A percentile compares a stretch with the other conserved stretches of the same genome.
Conservation (phyloP, 2,888 invertebrate genomes). For the Spodoptera exigua region DNA sequence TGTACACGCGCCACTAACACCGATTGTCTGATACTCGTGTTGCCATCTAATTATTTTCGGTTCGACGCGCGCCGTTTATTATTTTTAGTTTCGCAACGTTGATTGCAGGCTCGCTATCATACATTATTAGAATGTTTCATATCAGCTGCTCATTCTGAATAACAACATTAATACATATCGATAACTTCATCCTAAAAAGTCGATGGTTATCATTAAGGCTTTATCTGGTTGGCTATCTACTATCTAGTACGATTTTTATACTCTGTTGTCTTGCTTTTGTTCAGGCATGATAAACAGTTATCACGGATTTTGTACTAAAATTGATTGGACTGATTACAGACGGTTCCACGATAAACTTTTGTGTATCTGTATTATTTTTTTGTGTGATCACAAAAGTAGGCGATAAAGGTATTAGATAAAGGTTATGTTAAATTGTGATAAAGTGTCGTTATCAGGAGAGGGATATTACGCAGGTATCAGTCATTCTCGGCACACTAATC, state of each 20-base stretch:
- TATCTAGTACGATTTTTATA: slow-evolving; percentile 71
- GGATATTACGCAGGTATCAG: slow-evolving; percentile 55
- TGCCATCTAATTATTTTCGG: slow-evolving; percentile 71
- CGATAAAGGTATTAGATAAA: slow-evolving; percentile 73
- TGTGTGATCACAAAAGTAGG: slow-evolving; percentile 73
- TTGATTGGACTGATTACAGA: slow-evolving; percentile 80
- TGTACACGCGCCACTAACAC: slow-evolving; percentile 47
- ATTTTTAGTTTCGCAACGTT: slow-evolving; percentile 74
- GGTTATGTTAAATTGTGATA: slow-evolving; percentile 65
- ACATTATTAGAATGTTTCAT: slow-evolving; percentile 66
- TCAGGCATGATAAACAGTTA: slow-evolving; percentile 71
- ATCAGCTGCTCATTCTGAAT: slow-evolving; percentile 69
- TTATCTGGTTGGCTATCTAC: slow-evolving; percentile 60
- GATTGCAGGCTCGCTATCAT: slow-evolving; percentile 65
- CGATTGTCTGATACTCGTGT: slow-evolving; percentile 71
- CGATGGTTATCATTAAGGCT: slow-evolving; percentile 65
- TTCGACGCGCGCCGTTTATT: slow-evolving; percentile 66
- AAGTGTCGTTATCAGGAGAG: slow-evolving; percentile 54
- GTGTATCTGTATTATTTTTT: slow-evolving; percentile 71
- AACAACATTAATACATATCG: slow-evolving; percentile 68
- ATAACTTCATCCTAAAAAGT: slow-evolving; percentile 67
- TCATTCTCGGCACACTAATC: slow-evolving; percentile 65
- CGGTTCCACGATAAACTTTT: slow-evolving; percentile 67
- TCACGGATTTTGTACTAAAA: slow-evolving; percentile 77
- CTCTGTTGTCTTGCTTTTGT: slow-evolving; percentile 73